A percentile compares a stretch with the other conserved stretches of the same genome.
These are phyloP conservation scores for Sapayoa aenigma DNA, from an alignment of 2,113 vertebrate species.

Conservation along the genomic window DNA sequence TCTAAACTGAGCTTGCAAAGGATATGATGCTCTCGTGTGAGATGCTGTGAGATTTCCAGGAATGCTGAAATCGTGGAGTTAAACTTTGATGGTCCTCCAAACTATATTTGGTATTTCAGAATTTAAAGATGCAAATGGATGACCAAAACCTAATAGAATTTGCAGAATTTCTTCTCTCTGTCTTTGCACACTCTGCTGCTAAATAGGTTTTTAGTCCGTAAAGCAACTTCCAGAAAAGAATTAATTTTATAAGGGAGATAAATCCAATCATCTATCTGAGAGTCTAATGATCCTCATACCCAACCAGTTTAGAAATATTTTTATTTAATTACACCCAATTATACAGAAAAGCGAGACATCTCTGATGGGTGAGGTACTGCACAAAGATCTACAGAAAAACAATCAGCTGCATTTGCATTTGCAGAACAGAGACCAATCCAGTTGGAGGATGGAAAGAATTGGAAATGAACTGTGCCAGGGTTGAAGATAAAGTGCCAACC, in stretches of 20 bases:
- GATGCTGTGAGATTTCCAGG: neutral
- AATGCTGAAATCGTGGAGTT: neutral
- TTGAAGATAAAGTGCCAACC: neutral
- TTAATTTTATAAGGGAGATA: neutral
- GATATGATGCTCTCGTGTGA: neutral
- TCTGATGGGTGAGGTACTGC: neutral
- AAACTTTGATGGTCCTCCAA: neutral
- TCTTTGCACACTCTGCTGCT: neutral
- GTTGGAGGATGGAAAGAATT: neutral
- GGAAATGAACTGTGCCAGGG: neutral
- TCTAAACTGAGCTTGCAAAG: neutral
- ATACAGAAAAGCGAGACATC: neutral
- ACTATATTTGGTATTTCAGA: neutral
- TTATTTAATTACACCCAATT: conserved; percentile 1
- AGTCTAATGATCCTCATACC: neutral
- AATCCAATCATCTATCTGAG: neutral
- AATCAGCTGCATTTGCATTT: neutral
- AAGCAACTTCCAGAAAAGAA: neutral
- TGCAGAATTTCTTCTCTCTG: neutral
- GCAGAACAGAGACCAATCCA: neutral
- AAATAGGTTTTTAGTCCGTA: neutral
- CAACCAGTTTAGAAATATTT: neutral
- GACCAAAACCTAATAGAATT: neutral
- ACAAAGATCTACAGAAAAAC: neutral
- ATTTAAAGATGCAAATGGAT: neutral